Evolutionary conservation across 2,888 invertebrate species (phyloP), one percentile per base, ranked within the genome.

Genomic region (Muschampia plurimacula): DNA sequence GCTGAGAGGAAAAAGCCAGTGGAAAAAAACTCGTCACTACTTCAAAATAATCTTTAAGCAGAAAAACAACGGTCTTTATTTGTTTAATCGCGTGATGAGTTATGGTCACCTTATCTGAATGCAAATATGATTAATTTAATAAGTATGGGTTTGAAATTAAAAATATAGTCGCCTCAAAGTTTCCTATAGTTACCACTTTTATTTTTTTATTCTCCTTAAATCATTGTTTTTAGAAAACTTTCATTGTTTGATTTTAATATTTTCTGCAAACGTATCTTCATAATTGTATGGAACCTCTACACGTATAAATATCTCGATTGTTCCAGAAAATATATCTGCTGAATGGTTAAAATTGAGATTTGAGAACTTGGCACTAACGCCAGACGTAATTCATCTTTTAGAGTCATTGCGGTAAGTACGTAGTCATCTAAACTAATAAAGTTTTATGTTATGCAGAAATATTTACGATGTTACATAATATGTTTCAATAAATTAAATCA

Each of bases 281-380:
- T n/a, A n/a, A n/a, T n/a, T n/a, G n/a, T n/a, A n/a, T n/a, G n/a
- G n/a, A 32, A 32, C 3, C 32, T 32, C 32, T 32, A 2, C 32
- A 32, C 32, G n/a, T n/a, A 36, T 39, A 44, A 57, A 62, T 8
- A 46, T 62, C 55, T 73, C 62, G 77, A 78, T 81, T 84, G 75
- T 93, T 95, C 68, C 93, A 95, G 96, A 96, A 88, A 96, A 95
- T 83, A 95, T 97, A 83, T 97, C 97, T 87, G 89, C 95, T 79
- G 95, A 96, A 91, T 98, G 98, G 98, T 91, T 98, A 80, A 95
- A 96, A 80, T 93, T 97, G 80, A 96, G 98, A 82, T 97, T 97
- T 91, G 95, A 96, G 79, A 96, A 96, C 90, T 92, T 98, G 87
- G 95, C 96, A 77, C 89, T 97, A 78, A 93, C 96, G 28, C 92